A percentile compares a stretch with the other conserved stretches of the same genome.
Evolutionary conservation across 92 coral and sea anemone species (phyloP).

Genomic region (Galaxea fascicularis): DNA sequence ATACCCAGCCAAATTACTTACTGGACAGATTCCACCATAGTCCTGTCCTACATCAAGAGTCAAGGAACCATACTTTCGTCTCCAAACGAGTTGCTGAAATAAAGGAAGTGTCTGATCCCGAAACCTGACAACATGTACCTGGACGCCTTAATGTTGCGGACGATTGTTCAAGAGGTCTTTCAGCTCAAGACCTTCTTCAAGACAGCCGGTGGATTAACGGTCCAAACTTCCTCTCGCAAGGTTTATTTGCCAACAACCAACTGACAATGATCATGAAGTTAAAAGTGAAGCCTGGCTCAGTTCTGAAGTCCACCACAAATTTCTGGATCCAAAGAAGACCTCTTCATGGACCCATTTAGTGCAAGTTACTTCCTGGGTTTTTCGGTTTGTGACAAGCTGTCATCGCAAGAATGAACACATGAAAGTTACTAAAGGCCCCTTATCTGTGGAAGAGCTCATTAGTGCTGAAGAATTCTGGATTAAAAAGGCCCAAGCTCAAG

Average conservation of each 20-base stretch:
- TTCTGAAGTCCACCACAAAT: not conserved
- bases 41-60: constrained; percentile 29
- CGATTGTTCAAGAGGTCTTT: constrained; percentile 28
- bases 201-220: constrained; percentile 28
- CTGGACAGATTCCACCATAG: constrained; percentile 57
- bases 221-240: constrained; percentile 22
- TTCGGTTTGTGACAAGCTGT: constrained; percentile 18
- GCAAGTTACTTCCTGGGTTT: constrained; percentile 38
- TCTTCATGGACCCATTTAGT: constrained; percentile 32
- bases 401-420: not conserved
- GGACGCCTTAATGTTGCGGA: constrained; percentile 38
- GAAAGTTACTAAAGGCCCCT: not conserved
- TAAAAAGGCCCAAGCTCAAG: constrained; percentile 35
- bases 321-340: too few species aligned
- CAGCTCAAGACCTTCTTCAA: constrained; percentile 9
- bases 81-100: constrained; percentile 44
- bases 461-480: constrained; percentile 44
- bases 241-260: not conserved
- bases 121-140: constrained; percentile 39
- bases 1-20: constrained; percentile 7
- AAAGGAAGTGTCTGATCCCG: constrained; percentile 19
- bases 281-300: constrained; percentile 20
- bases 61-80: constrained; percentile 36
- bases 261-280: constrained; percentile 36
- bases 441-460: constrained; percentile 15